These are phyloP conservation scores for Malurus leucopterus DNA, from an alignment of 2,797 vertebrate species.

Conservation along the genomic window DNA sequence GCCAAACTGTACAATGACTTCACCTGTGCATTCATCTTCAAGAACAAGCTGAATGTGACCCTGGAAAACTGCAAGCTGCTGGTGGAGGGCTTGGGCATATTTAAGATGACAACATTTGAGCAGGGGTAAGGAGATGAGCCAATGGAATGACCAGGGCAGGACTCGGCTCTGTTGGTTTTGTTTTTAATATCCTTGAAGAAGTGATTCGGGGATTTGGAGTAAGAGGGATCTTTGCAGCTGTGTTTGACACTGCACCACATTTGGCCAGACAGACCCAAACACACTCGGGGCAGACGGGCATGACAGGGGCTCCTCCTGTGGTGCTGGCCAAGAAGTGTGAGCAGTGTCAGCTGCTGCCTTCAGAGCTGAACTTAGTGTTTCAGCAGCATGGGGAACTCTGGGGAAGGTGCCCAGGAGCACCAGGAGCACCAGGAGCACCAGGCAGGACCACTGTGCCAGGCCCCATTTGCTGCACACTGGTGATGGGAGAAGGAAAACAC, in stretches of 20 bases:
- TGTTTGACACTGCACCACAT: fast-evolving
- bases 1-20: conserved; percentile 51
- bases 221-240: not conserved
- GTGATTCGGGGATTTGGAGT: fast-evolving
- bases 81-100: conserved; percentile 69
- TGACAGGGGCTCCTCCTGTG: not conserved
- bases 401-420: not conserved
- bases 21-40: conserved; percentile 61
- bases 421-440: fast-evolving
- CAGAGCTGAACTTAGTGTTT: not conserved
- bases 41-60: conserved; percentile 56
- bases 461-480: fast-evolving
- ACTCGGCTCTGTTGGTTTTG: not conserved
- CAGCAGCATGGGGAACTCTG: fast-evolving
- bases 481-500: not conserved
- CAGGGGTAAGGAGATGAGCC: conserved; percentile 53
- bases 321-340: not conserved
- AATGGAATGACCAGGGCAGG: not conserved
- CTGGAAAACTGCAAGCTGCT: conserved; percentile 60
- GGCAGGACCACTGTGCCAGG: fast-evolving
- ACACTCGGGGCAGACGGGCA: fast-evolving
- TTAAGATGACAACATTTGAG: conserved; percentile 43
- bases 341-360: not conserved
- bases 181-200: not conserved
- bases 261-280: not conserved